These are phyloP conservation scores for Lerista edwardsae DNA, from an alignment of 2,797 vertebrate genomes.

Conservation along the genomic window DNA sequence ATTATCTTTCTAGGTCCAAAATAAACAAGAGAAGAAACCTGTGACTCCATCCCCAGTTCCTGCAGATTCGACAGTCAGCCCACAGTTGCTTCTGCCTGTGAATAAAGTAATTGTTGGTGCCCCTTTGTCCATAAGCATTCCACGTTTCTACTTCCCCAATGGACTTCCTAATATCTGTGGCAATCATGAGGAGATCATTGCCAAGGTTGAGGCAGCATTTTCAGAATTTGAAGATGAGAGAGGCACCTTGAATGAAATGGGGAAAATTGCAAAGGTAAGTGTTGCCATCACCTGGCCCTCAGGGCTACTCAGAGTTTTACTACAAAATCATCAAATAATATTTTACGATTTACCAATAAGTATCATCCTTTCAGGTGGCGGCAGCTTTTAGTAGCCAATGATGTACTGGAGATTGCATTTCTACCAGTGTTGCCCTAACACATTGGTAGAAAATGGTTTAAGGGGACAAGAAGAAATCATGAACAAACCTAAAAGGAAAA, in stretches of 20 bases:
- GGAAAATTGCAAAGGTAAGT: slow-evolving; percentile 95
- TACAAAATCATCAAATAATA: not conserved
- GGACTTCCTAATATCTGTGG: slow-evolving; percentile 86
- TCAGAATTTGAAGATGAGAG: slow-evolving; percentile 92
- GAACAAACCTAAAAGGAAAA: not conserved
- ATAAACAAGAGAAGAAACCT: slow-evolving; percentile 93
- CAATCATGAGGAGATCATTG: slow-evolving; percentile 88
- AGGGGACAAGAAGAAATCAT: slow-evolving; percentile 21
- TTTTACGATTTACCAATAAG: not conserved
- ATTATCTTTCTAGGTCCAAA: slow-evolving; percentile 84
- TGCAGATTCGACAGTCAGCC: slow-evolving; percentile 70
- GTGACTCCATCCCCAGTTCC: slow-evolving; percentile 83
- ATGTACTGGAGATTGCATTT: no score
- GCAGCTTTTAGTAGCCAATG: no score
- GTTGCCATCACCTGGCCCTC: not conserved
- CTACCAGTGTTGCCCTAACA: no score
- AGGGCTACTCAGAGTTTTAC: not conserved
- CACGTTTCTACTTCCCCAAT: slow-evolving; percentile 97
- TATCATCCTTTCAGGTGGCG: slow-evolving; percentile 15
- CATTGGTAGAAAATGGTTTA: no score
- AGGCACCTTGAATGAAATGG: slow-evolving; percentile 94
- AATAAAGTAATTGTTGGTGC: slow-evolving; percentile 81
- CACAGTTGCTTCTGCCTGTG: slow-evolving; percentile 75
- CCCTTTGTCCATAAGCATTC: slow-evolving; percentile 93
- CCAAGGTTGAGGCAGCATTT: slow-evolving; percentile 87